Conservation (phyloP, 1,140 invertebrate genomes). For the Orius insidiosus region DNA sequence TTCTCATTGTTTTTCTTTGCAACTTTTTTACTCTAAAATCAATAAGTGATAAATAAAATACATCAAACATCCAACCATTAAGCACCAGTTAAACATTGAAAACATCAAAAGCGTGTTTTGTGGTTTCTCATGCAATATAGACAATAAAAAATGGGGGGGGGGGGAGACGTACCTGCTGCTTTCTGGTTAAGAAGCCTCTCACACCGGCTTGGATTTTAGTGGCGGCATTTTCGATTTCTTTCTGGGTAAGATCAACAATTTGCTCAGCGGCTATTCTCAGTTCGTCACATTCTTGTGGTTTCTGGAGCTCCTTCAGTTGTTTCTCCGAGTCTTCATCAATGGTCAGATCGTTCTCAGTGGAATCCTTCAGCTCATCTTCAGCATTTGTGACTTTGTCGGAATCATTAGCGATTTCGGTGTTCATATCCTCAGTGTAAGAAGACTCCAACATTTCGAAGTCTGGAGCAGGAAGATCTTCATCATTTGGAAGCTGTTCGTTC, state of each 20-base stretch:
- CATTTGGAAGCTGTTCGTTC: background rate
- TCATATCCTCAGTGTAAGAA: constrained; percentile 16
- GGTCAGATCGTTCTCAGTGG: constrained; percentile 10
- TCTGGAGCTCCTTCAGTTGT: background rate
- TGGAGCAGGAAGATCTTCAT: constrained; percentile 15
- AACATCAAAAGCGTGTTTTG: background rate
- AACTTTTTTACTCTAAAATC: background rate
- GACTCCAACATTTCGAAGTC: constrained; percentile 17
- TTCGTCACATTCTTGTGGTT: constrained; percentile 3
- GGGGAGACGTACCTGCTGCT: constrained; percentile 22
- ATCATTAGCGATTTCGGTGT: constrained; percentile 13
- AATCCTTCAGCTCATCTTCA: background rate
- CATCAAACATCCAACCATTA: too few relatives aligned
- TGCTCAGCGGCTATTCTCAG: background rate
- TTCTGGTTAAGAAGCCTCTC: constrained; percentile 36
- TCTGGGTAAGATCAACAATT: background rate
- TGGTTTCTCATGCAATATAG: too few relatives aligned
- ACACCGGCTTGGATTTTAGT: constrained; percentile 42
- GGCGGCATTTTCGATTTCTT: constrained; percentile 26
- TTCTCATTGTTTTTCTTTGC: background rate
- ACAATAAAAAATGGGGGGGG: too few relatives aligned
- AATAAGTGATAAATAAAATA: too few relatives aligned
- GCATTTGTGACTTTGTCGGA: background rate
- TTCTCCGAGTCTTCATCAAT: constrained; percentile 12
- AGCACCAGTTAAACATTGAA: background rate